These are phyloP conservation scores for Elysia crispata DNA, from an alignment of 2,888 invertebrate species.

Conservation along the genomic window DNA sequence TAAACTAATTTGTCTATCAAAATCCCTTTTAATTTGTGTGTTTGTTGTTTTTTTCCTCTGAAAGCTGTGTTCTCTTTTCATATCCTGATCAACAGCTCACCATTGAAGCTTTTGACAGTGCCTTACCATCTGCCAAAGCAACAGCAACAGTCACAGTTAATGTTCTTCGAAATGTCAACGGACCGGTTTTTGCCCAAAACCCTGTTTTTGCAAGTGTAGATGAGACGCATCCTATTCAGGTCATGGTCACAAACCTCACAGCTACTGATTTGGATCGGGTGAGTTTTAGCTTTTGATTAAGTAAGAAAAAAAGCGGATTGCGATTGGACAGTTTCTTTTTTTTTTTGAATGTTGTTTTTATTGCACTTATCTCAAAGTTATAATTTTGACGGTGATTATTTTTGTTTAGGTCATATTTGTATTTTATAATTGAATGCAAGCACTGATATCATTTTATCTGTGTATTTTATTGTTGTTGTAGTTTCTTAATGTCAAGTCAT, in stretches of 20 bases:
- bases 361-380: too few relatives aligned
- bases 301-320: too few relatives aligned
- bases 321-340: too few relatives aligned
- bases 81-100: conserved; percentile 58
- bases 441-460: too few relatives aligned
- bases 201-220: conserved; percentile 53
- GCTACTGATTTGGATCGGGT: conserved; percentile 71
- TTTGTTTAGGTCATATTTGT: too few relatives aligned
- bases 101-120: conserved; percentile 64
- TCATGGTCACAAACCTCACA: conserved; percentile 54
- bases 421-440: too few relatives aligned
- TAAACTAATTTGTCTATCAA: too few relatives aligned
- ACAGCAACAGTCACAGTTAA: conserved; percentile 58
- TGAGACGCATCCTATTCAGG: conserved; percentile 55
- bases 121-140: conserved; percentile 56
- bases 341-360: not conserved
- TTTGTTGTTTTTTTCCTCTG: too few relatives aligned
- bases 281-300: conserved; percentile 39
- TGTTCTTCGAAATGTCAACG: conserved; percentile 55
- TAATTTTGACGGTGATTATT: not conserved
- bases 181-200: conserved; percentile 58
- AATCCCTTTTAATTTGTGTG: too few relatives aligned
- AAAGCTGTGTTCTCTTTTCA: not conserved
- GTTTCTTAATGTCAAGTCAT: too few relatives aligned
- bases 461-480: too few relatives aligned